phyloP scores from a whole-genome alignment of 2,797 vertebrate species.

The Sparidentex hasta region DNA sequence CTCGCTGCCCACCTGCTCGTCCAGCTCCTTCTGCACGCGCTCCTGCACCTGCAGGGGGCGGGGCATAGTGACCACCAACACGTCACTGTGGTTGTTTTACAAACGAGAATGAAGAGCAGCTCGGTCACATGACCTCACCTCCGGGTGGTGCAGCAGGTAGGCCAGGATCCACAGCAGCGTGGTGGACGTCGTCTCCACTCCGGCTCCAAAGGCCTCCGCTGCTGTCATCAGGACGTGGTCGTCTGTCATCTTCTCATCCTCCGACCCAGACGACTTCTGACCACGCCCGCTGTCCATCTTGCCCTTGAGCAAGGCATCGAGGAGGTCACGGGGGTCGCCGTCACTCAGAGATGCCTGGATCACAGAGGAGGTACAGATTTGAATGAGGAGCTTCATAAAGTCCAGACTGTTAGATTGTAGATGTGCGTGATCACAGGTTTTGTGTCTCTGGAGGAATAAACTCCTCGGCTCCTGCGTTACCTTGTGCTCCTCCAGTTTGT shows the following conservation, averaged over 20 bases:
- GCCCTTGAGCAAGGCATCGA: constrained; percentile 85
- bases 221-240: constrained; percentile 88
- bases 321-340: constrained; percentile 81
- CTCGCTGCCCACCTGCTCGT: constrained; percentile 78
- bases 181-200: constrained; percentile 88
- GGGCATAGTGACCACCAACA: neutral
- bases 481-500: constrained; percentile 87
- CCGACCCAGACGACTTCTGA: constrained; percentile 16
- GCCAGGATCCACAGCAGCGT: constrained; percentile 86
- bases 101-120: no score
- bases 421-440: no score
- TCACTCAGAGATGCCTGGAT: constrained; percentile 70
- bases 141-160: constrained; percentile 85
- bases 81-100: no score
- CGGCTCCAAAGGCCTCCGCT: constrained; percentile 85
- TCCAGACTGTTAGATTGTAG: no score
- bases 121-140: constrained; percentile 36
- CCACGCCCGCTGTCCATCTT: constrained; percentile 41
- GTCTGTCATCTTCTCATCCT: constrained; percentile 76
- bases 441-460: no score
- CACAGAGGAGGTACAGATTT: neutral
- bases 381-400: neutral
- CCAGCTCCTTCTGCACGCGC: constrained; percentile 83
- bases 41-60: constrained; percentile 80
- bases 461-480: constrained; percentile 47